Evolutionary conservation across 2,888 invertebrate genomes (phyloP).

Genomic region (Diogma glabrata): DNA sequence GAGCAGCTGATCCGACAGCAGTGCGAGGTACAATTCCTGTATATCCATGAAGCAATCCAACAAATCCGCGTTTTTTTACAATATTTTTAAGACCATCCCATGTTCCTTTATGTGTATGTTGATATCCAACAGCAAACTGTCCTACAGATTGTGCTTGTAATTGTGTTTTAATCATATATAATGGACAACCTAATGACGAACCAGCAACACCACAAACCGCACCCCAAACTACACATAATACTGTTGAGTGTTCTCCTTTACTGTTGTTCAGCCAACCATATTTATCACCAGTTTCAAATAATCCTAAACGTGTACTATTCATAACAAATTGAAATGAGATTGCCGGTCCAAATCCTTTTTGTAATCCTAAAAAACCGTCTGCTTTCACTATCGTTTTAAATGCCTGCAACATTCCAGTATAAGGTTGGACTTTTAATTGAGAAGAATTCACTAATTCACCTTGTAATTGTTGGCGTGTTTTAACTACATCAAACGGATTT

Average conservation of each 20-base stretch:
- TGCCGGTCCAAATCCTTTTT: slow-evolving; percentile 71
- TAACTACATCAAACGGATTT: slow-evolving; percentile 81
- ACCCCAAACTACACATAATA: slow-evolving; percentile 23
- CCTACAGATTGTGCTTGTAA: slow-evolving; percentile 53
- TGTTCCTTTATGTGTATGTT: slow-evolving; percentile 58
- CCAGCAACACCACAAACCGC: slow-evolving; percentile 53
- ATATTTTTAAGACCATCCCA: slow-evolving; percentile 40
- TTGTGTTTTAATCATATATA: slow-evolving; percentile 75
- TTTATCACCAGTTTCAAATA: slow-evolving; percentile 50
- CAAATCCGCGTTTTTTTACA: slow-evolving; percentile 41
- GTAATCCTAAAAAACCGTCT: slow-evolving; percentile 64
- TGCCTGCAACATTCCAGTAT: slow-evolving; percentile 71
- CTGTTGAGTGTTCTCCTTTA: slow-evolving; percentile 17
- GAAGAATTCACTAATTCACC: slow-evolving; percentile 63
- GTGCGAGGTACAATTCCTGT: slow-evolving; percentile 59
- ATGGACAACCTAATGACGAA: slow-evolving; percentile 59
- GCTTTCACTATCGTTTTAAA: slow-evolving; percentile 58
- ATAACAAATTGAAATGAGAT: slow-evolving; percentile 63
- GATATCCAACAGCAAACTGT: slow-evolving; percentile 73
- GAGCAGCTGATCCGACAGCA: slow-evolving; percentile 71
- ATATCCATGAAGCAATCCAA: slow-evolving; percentile 69
- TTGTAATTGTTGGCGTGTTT: slow-evolving; percentile 81
- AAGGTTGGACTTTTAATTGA: slow-evolving; percentile 43
- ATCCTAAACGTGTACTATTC: slow-evolving; percentile 42
- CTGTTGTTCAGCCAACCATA: slow-evolving; percentile 39